These are phyloP conservation scores for Colistium nudipinnis DNA, from an alignment of 2,113 vertebrate species.

Conservation along the genomic window DNA sequence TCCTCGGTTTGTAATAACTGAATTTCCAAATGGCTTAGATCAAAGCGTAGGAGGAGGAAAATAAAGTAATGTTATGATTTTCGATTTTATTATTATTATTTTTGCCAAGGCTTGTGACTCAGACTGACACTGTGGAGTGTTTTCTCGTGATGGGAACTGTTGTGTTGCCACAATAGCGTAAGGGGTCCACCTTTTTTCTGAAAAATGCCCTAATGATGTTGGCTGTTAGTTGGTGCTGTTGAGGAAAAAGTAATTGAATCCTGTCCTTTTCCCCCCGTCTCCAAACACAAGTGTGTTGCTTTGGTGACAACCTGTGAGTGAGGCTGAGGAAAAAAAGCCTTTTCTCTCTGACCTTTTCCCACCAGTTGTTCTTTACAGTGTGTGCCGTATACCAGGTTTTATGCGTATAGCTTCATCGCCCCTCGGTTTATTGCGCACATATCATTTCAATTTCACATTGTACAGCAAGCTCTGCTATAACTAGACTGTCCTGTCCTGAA, in stretches of 20 bases:
- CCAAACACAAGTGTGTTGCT: conserved; percentile 29
- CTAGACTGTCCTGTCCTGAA: no score
- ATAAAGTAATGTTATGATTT: no score
- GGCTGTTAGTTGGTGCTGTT: not conserved
- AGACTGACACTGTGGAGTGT: no score
- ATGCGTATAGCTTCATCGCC: not conserved
- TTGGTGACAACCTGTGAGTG: conserved; percentile 36
- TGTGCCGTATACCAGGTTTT: conserved; percentile 3
- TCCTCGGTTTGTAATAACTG: no score
- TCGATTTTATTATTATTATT: no score
- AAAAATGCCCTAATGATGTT: no score
- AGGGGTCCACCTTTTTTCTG: no score
- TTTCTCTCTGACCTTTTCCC: conserved; percentile 21
- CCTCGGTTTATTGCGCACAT: conserved; percentile 15
- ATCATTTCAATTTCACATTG: conserved; percentile 23
- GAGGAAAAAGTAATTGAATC: not conserved
- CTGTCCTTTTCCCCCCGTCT: conserved; percentile 4
- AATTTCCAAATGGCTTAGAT: no score
- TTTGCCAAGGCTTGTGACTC: no score
- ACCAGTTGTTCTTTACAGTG: conserved; percentile 6
- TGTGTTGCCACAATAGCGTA: no score
- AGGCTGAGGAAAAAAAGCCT: conserved; percentile 30
- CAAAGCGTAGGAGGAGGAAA: no score
- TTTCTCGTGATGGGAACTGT: no score
- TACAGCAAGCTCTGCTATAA: conserved; percentile 7